Evolutionary conservation across 2,797 vertebrate species (phyloP).

Genomic region (Melanotaenia nigrans): DNA sequence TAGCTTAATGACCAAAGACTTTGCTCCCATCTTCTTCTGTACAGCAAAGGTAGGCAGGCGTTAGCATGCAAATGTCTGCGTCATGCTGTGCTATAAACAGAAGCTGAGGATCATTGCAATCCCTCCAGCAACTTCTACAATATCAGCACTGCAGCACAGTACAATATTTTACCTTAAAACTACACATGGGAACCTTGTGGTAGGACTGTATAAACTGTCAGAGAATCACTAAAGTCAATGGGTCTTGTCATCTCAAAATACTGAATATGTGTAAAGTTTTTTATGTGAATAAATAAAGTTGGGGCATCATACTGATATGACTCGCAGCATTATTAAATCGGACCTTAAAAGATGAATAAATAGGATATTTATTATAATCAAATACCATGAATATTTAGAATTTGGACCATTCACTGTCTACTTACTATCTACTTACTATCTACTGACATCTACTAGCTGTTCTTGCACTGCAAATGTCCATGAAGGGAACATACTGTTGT

Average conservation of each 20-base stretch:
- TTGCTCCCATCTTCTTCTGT: not conserved
- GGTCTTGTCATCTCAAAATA: conserved; percentile 19
- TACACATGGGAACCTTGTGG: conserved; percentile 20
- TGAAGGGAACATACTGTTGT: not conserved
- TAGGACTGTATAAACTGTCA: not conserved
- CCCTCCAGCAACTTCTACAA: conserved; percentile 10
- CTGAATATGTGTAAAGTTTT: conserved; percentile 23
- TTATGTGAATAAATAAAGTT: conserved; percentile 12
- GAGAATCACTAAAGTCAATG: conserved; percentile 4
- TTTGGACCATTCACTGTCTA: not conserved
- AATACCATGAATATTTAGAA: not conserved
- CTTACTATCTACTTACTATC: too few relatives aligned
- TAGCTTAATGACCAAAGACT: not conserved
- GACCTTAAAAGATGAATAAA: not conserved
- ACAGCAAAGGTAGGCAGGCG: not conserved
- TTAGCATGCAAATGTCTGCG: not conserved
- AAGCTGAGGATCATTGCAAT: conserved; percentile 3
- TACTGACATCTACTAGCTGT: not conserved
- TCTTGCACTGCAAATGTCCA: not conserved
- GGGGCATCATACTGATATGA: conserved; percentile 1
- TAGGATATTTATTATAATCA: not conserved
- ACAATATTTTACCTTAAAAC: conserved; percentile 28
- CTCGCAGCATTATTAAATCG: conserved; percentile 1
- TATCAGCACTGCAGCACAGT: too few relatives aligned
- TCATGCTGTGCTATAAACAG: not conserved